phyloP scores from a whole-genome alignment of 2,888 invertebrate species.

The Pegoplata infirma region DNA sequence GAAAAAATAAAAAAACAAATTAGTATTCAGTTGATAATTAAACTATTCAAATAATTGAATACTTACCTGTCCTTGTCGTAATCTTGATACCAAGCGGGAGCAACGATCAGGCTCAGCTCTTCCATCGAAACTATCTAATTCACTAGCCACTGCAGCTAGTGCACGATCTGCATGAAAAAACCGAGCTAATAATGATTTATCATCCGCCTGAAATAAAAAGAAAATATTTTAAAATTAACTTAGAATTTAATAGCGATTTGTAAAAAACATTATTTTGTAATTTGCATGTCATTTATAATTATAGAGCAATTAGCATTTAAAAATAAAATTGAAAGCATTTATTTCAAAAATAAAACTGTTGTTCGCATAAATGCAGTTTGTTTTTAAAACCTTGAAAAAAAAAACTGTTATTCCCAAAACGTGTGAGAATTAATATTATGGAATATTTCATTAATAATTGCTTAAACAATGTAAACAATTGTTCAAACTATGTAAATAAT shows the following conservation, averaged over 20 bases:
- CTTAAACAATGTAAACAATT: too few species aligned
- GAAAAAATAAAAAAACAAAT: not conserved
- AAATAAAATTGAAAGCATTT: not conserved
- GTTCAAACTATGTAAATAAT: too few species aligned
- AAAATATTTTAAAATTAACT: not conserved
- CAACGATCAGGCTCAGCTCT: conserved; percentile 98
- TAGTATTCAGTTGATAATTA: too few species aligned
- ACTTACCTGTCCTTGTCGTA: conserved; percentile 92
- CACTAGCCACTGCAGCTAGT: conserved; percentile 95
- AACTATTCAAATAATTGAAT: not conserved
- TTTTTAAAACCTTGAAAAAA: too few species aligned
- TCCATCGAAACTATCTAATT: conserved; percentile 99
- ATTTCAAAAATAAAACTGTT: not conserved
- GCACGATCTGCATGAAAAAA: conserved; percentile 99
- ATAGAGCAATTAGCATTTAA: conserved; percentile 3
- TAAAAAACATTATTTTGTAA: not conserved
- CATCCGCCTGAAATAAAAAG: conserved; percentile 85
- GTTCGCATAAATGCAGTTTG: conserved; percentile 17
- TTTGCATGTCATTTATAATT: conserved; percentile 24
- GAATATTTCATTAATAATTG: too few species aligned
- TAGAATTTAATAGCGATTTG: not conserved
- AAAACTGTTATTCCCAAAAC: too few species aligned
- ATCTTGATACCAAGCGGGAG: conserved; percentile 94
- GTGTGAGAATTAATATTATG: too few species aligned
- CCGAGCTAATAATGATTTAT: conserved; percentile 94